Evolutionary conservation across 2,113 vertebrate species (phyloP), one percentile per base, ranked within the genome.

Genomic region (Thamnophis sirtalis): DNA sequence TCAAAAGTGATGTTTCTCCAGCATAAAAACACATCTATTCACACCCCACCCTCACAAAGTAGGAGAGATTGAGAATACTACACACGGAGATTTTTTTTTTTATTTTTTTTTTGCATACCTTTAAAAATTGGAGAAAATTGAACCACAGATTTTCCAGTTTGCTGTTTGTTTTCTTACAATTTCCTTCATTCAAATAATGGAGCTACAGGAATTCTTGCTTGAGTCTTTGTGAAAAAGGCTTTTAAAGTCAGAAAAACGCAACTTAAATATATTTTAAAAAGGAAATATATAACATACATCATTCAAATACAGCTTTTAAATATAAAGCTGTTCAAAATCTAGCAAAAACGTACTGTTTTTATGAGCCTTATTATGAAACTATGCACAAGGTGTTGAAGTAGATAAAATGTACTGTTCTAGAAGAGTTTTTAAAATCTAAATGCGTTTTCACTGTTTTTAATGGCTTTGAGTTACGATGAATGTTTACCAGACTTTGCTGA

Each of bases 401-500:
- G 51, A 48, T 88, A 60, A 55, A 48, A 92, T 55, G 19, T 33
- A 5, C 58, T 80, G 11, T 48, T 53, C 13, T 73, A 2, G 54
- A 86, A 9, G 6, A 53, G 22, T 91, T 68, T 43, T 87, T 91
- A 48, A 68, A 87, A 68, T 38, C 49, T 51, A 73, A 88, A 53
- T 68, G 49, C 9, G 24, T 2, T 73, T 92, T 80, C n/a, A 10
- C 38, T 92, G 33, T 92, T 80, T 90, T 55, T 91, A 63, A 91
- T 88, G 60, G 43, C 50, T 88, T 89, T 33, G 43, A 68, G 56
- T 68, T 87, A 91, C 53, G 26, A 17, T 73, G 84, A 50, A 4
- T 17, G 1, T 87, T 87, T 88, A 11, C 58, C 58, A 73, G 48
- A 84, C 50, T 92, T 84, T 89, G 91, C 91, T 84, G 91, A 89